phyloP scores from a whole-genome alignment of 92 coral and sea anemone genomes.

The Desmophyllum pertusum region DNA sequence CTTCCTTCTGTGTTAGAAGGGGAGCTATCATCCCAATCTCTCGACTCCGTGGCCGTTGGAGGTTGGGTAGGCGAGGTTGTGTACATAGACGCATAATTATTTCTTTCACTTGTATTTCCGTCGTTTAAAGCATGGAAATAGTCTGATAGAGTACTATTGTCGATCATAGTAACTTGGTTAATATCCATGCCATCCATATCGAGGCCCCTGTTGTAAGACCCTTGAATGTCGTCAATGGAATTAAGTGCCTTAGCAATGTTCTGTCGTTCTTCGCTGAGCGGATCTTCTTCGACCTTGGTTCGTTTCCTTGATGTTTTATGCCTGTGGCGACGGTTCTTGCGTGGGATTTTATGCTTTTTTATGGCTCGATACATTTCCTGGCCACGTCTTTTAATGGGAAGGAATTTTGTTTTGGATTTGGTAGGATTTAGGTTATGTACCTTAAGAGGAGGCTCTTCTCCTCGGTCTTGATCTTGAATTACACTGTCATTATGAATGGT shows the following conservation, averaged over 20 bases:
- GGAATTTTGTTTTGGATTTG: background rate
- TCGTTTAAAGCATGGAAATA: conserved; percentile 85
- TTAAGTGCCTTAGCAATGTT: conserved; percentile 59
- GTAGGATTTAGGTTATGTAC: background rate
- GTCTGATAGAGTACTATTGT: conserved; percentile 70
- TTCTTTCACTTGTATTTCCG: conserved; percentile 49
- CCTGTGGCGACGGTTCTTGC: background rate
- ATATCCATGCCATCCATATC: conserved; percentile 58
- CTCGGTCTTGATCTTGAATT: background rate
- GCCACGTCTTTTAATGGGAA: background rate
- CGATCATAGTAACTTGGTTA: conserved; percentile 66
- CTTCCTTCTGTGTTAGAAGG: conserved; percentile 52
- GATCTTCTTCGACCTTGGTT: background rate
- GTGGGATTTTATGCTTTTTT: conserved; percentile 18
- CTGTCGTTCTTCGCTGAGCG: conserved; percentile 43
- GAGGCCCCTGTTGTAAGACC: conserved; percentile 62
- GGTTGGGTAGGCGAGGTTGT: background rate
- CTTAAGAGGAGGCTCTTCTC: background rate
- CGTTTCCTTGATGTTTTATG: conserved; percentile 16
- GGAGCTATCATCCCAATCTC: conserved; percentile 53
- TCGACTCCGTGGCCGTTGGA: background rate
- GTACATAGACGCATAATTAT: background rate
- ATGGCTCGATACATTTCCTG: background rate
- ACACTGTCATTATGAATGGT: background rate
- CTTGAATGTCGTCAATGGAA: conserved; percentile 69